Evolutionary conservation across 2,797 vertebrate species (phyloP).

Genomic region (Mallotus villosus): DNA sequence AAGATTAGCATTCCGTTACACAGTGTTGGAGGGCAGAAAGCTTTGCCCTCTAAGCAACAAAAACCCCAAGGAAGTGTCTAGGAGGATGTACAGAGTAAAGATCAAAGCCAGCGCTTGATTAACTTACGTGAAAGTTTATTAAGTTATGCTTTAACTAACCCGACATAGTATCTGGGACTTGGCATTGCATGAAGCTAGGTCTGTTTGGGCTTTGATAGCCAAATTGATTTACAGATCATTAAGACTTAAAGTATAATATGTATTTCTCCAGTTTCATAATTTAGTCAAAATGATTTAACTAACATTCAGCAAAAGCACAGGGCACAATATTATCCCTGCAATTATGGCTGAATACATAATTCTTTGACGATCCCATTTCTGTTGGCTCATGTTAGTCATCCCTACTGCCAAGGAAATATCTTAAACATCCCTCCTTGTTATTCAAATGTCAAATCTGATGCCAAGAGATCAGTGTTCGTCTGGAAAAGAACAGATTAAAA

Average conservation of each 20-base stretch:
- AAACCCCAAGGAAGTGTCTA: constrained; percentile 52
- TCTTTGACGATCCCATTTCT: constrained; percentile 26
- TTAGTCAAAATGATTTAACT: not conserved
- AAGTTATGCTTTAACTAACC: constrained; percentile 8
- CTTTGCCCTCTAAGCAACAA: constrained; percentile 61
- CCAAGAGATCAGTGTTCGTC: constrained; percentile 25
- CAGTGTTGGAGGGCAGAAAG: constrained; percentile 64
- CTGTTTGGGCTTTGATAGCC: constrained; percentile 1
- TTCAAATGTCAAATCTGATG: constrained; percentile 20
- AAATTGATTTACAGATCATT: constrained; percentile 13
- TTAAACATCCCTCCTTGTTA: constrained; percentile 30
- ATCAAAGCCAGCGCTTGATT: constrained; percentile 60
- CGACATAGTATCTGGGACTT: not conserved
- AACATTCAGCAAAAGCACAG: not conserved
- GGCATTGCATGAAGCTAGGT: not conserved
- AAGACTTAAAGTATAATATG: not conserved
- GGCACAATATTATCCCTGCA: constrained; percentile 8
- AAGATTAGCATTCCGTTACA: constrained; percentile 78
- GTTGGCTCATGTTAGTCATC: constrained; percentile 20
- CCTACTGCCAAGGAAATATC: constrained; percentile 16
- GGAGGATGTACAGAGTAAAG: constrained; percentile 41
- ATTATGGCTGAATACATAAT: constrained; percentile 21
- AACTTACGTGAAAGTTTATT: constrained; percentile 36
- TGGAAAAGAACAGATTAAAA: not conserved
- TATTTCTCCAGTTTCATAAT: not conserved